Percentiles rank a stretch among this genome's conserved stretches.
These are phyloP conservation scores for Watsonalla cultraria DNA, from an alignment of 2,888 invertebrate genomes.

Conservation along the genomic window DNA sequence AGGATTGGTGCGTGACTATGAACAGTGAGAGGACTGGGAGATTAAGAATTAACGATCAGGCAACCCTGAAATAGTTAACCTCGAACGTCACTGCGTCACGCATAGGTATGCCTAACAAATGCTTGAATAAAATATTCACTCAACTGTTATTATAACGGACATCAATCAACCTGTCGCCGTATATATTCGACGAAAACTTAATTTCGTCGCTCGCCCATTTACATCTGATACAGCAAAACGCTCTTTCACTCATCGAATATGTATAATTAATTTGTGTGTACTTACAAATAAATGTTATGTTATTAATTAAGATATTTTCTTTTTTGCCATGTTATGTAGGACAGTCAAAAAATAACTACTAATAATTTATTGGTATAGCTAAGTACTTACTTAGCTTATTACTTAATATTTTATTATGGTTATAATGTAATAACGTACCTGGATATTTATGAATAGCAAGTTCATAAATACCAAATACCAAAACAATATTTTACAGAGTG, in stretches of 20 bases:
- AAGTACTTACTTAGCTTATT: too few species aligned
- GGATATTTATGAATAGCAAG: too few species aligned
- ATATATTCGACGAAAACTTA: constrained; percentile 64
- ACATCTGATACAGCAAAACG: constrained; percentile 31
- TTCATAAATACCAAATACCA: too few species aligned
- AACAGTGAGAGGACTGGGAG: constrained; percentile 47
- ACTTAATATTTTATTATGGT: too few species aligned
- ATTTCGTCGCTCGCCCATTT: constrained; percentile 47
- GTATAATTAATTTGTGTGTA: constrained; percentile 27
- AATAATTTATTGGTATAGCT: too few species aligned
- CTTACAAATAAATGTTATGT: constrained; percentile 13
- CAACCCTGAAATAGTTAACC: constrained; percentile 62
- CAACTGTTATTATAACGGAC: constrained; percentile 59
- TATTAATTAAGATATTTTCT: neutral
- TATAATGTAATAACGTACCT: too few species aligned
- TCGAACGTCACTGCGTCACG: constrained; percentile 58
- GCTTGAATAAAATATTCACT: constrained; percentile 66
- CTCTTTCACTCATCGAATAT: constrained; percentile 28
- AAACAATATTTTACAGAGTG: too few species aligned
- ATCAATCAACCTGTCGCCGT: constrained; percentile 66
- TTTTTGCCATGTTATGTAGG: too few species aligned
- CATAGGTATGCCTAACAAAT: constrained; percentile 45
- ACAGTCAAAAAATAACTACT: too few species aligned
- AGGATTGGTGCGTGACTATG: constrained; percentile 51
- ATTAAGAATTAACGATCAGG: constrained; percentile 59